Base-by-base conservation (phyloP, 2,888 invertebrate species). In the Teinopalpus imperialis region DNA sequence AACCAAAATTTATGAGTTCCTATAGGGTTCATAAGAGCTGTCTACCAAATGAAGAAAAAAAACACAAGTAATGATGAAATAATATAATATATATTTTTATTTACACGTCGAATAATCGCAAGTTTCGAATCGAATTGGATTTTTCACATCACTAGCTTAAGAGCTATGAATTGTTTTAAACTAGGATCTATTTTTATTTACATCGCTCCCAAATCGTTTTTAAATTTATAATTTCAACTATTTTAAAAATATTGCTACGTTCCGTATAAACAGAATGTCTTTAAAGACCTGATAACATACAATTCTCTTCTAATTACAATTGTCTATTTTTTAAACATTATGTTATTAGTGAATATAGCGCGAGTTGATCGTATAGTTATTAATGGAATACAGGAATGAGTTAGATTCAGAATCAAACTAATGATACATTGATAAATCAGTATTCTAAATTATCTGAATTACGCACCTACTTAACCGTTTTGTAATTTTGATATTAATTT, bases 91-190 rank as follows among this genome's bases (percentile, higher is more conserved):
- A 24, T 44, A 31, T 81, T 83, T 64, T 82, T 86, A 87, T 86
- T 81, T 87, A 86, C 86, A 85, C 64, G 69, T 81, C 75, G 74
- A 78, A 79, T 81, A 78, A 59, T 66, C 58, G 72, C 75, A 70
- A 71, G 68, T 75, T 76, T 75, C 72, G 70, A 72, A 72, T 74
- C 71, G 57, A 58, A 53, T 61, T 59, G n/a, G n/a, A n/a, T n/a
- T n/a, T n/a, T 61, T 7, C 47, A 56, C 63, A 63, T 54, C 56
- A 56, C 61, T 63, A 64, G 58, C 59, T 53, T 59, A 61, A 56
- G 56, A 52, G 57, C 62, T 63, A 66, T 60, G 48, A 29, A 56
- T 53, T 52, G 36, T 55, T 59, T 57, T 57, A 40, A 51, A 52
- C 51, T 60, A 59, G 8, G 16, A 35, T 41, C 54, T 50, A 51